Percentiles rank a stretch among this genome's conserved stretches.
Conservation (phyloP, 2,113 vertebrate species). For the Lasiurus cinereus region DNA sequence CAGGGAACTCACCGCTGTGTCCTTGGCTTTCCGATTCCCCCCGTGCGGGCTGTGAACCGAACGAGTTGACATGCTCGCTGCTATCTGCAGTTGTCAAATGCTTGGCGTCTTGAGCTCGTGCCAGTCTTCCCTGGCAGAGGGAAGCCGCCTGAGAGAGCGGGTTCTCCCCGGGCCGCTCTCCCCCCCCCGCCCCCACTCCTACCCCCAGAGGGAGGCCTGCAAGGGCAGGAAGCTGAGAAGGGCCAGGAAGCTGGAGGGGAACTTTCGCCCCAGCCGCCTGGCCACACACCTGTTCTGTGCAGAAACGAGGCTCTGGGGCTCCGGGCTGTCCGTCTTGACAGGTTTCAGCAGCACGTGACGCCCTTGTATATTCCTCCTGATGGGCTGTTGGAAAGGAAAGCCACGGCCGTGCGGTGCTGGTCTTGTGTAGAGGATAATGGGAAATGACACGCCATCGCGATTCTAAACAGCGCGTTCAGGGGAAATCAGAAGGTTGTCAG, state of each 20-base stretch:
- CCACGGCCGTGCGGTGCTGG: neutral
- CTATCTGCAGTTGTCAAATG: conserved; percentile 69
- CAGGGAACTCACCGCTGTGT: conserved; percentile 66
- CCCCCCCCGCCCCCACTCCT: neutral
- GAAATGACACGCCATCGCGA: conserved; percentile 31
- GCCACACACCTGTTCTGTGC: conserved; percentile 67
- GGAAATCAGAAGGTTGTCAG: conserved; percentile 51
- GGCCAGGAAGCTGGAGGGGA: neutral
- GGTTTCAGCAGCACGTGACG: conserved; percentile 14
- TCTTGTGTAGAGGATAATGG: conserved; percentile 25
- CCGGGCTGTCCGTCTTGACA: conserved; percentile 66
- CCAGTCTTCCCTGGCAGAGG: conserved; percentile 68
- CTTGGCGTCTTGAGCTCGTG: conserved; percentile 68
- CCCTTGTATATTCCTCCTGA: conserved; percentile 1
- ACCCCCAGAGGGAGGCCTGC: neutral
- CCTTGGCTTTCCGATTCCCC: conserved; percentile 70
- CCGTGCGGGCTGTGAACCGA: conserved; percentile 64
- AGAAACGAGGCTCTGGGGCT: conserved; percentile 8
- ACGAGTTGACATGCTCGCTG: conserved; percentile 48
- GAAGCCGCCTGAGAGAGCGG: conserved; percentile 31
- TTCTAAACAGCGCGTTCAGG: conserved; percentile 64
- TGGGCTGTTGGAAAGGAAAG: neutral
- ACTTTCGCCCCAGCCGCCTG: conserved; percentile 9
- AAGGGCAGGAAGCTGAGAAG: neutral
- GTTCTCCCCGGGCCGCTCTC: conserved; percentile 24